These are phyloP conservation scores for Petromus typicus DNA, from an alignment of 2,113 vertebrate species.

Conservation along the genomic window DNA sequence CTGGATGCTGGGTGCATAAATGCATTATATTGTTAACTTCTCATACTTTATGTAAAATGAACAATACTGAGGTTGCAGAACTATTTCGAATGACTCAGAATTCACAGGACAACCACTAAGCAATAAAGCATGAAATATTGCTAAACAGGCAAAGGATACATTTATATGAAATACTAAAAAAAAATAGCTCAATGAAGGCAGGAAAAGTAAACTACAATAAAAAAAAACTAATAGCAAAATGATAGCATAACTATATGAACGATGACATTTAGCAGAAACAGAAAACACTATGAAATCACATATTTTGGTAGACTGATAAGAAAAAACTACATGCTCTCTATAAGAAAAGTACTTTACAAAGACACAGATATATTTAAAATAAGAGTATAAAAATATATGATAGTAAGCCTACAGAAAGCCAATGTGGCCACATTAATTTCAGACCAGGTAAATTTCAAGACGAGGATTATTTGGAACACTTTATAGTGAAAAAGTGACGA, in stretches of 20 bases:
- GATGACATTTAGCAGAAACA: fast-evolving
- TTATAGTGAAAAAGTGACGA: background rate
- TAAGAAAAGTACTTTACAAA: too few relatives aligned
- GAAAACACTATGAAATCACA: background rate
- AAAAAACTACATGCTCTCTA: background rate
- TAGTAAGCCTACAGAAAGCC: background rate
- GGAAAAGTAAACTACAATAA: background rate
- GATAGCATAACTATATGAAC: fast-evolving
- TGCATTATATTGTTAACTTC: background rate
- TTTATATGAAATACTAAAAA: background rate
- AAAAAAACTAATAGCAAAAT: background rate
- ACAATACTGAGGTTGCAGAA: background rate
- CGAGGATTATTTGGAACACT: background rate
- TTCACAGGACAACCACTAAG: background rate
- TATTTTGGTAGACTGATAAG: background rate
- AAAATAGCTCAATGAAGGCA: background rate
- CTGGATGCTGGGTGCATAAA: too few relatives aligned
- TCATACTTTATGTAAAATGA: background rate
- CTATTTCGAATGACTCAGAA: background rate
- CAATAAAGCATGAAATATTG: background rate
- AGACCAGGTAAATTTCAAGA: background rate
- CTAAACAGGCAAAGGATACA: background rate
- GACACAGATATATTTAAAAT: background rate
- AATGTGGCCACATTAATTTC: background rate
- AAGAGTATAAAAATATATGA: background rate